These are phyloP conservation scores for Macrosteles quadrilineatus DNA, from an alignment of 1,140 invertebrate species.

Conservation along the genomic window DNA sequence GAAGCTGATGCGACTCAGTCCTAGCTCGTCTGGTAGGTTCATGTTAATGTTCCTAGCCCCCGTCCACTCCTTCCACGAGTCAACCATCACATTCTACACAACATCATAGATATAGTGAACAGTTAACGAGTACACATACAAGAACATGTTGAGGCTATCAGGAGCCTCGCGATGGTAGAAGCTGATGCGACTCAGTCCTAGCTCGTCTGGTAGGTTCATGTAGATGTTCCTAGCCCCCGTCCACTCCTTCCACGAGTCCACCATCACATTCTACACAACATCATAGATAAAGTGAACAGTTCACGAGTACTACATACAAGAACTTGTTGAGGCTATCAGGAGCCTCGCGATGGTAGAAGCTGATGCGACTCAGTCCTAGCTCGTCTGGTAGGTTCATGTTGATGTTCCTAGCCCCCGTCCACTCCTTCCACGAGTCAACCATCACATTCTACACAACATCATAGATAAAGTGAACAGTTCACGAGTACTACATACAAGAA, in stretches of 20 bases:
- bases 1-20: constrained; percentile 50
- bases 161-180: constrained; percentile 51
- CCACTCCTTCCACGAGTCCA: constrained; percentile 56
- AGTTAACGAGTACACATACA: constrained; percentile 55
- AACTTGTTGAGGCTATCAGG: constrained; percentile 51
- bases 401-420: constrained; percentile 54
- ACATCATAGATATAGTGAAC: constrained; percentile 34
- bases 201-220: constrained; percentile 51
- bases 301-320: constrained; percentile 54
- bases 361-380: constrained; percentile 50
- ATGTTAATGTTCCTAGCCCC: constrained; percentile 54
- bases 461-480: too few relatives aligned
- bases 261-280: constrained; percentile 45
- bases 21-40: constrained; percentile 51
- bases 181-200: constrained; percentile 50
- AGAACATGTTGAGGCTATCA: constrained; percentile 50
- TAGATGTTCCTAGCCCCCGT: constrained; percentile 54
- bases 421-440: constrained; percentile 55
- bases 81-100: constrained; percentile 48
- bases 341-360: constrained; percentile 49
- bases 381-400: constrained; percentile 53
- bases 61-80: constrained; percentile 57
- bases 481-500: constrained; percentile 55
- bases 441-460: constrained; percentile 43
- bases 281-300: constrained; percentile 44